Evolutionary conservation across 2,113 vertebrate species (phyloP).

Genomic region (Argyrosomus japonicus): DNA sequence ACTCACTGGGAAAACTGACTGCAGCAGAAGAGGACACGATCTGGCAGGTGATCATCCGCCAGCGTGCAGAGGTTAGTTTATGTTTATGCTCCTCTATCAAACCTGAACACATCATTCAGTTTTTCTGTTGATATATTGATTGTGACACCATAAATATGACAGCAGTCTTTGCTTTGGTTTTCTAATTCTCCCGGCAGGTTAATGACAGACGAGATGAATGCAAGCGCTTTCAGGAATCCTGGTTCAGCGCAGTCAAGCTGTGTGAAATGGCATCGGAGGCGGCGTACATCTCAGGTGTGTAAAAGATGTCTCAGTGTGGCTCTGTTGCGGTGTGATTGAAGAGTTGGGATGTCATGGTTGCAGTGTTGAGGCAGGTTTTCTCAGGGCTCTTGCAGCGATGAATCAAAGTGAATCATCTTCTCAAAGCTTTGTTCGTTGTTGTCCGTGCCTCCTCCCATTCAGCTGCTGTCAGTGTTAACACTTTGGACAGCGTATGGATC

Average conservation of each 20-base stretch:
- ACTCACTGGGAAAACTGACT: constrained; percentile 78
- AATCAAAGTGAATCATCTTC: constrained; percentile 23
- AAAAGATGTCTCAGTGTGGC: background rate
- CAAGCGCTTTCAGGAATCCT: constrained; percentile 79
- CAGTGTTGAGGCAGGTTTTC: constrained; percentile 9
- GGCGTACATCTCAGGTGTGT: constrained; percentile 82
- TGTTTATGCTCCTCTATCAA: background rate
- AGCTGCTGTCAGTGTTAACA: constrained; percentile 46
- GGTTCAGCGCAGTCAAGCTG: constrained; percentile 78
- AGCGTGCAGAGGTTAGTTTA: constrained; percentile 80
- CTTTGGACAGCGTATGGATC: constrained; percentile 31
- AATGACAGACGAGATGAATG: constrained; percentile 76
- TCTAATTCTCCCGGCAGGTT: constrained; percentile 69
- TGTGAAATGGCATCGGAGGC: constrained; percentile 82
- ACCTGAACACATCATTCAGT: background rate
- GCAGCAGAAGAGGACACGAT: constrained; percentile 80
- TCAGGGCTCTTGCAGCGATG: background rate
- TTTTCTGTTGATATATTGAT: background rate
- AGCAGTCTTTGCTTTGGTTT: background rate
- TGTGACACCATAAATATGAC: background rate
- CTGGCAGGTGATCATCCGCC: constrained; percentile 86
- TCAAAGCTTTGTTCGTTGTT: constrained; percentile 11
- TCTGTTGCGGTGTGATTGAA: background rate
- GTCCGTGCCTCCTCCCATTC: constrained; percentile 31
- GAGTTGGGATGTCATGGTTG: background rate